These are phyloP conservation scores for Melanargia galathea DNA, from an alignment of 2,888 invertebrate genomes.

Conservation along the genomic window DNA sequence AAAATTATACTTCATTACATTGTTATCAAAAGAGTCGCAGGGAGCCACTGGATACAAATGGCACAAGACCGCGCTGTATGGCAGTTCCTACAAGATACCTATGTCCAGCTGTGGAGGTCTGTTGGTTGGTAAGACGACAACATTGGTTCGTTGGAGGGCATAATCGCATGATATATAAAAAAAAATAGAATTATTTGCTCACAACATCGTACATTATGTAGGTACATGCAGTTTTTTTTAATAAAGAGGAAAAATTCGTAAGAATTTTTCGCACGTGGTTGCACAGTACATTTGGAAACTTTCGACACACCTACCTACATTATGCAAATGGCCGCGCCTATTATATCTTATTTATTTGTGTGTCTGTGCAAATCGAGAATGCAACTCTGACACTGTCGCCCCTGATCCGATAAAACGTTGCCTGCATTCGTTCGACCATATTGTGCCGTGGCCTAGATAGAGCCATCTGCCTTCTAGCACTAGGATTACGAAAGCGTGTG, in stretches of 20 bases:
- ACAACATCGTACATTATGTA: too few species aligned
- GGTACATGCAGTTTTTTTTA: background rate
- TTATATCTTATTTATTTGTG: conserved; percentile 51
- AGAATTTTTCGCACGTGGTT: background rate
- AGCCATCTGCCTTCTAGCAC: conserved; percentile 10
- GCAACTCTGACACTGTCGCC: conserved; percentile 46
- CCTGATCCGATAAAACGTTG: conserved; percentile 46
- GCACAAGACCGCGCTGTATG: too few species aligned
- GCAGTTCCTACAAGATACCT: too few species aligned
- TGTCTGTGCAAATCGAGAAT: conserved; percentile 51
- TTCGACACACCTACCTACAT: conserved; percentile 31
- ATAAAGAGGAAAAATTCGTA: background rate
- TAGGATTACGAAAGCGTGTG: conserved; percentile 32
- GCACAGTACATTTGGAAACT: conserved; percentile 7
- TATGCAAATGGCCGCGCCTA: conserved; percentile 31
- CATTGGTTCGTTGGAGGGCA: too few species aligned
- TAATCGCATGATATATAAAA: too few species aligned
- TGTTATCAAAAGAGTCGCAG: too few species aligned
- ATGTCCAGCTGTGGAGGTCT: too few species aligned
- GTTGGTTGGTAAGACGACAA: too few species aligned
- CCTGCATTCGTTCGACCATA: conserved; percentile 48
- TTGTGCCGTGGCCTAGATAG: conserved; percentile 41
- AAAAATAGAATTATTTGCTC: too few species aligned
- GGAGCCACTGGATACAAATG: too few species aligned
- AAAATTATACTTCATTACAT: too few species aligned